Conservation (phyloP, 2,888 invertebrate genomes). For the Cenopis cana region DNA sequence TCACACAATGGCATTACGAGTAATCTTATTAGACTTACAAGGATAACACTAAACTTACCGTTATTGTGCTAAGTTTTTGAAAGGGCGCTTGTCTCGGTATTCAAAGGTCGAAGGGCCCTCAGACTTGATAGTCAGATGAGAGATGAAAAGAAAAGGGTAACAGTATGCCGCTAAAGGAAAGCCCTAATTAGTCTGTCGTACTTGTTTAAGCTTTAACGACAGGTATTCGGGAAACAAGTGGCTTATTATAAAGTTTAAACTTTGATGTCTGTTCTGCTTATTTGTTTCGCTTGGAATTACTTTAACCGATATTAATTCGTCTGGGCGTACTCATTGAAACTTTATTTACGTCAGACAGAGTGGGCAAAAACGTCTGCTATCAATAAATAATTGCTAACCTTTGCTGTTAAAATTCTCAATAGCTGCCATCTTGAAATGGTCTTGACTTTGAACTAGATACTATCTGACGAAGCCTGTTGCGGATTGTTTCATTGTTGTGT, state of each 20-base stretch:
- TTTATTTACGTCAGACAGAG: background rate
- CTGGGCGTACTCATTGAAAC: background rate
- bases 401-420: background rate
- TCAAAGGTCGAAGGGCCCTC: background rate
- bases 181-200: constrained; percentile 18
- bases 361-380: background rate
- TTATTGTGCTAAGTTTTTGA: constrained; percentile 33
- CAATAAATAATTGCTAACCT: background rate
- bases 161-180: constrained; percentile 2
- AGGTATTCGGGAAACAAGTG: constrained; percentile 3
- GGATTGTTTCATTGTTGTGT: too few relatives aligned
- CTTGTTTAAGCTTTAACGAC: background rate
- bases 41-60: constrained; percentile 27
- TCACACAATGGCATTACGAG: constrained; percentile 19
- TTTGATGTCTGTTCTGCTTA: background rate
- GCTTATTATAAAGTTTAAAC: constrained; percentile 2
- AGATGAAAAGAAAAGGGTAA: constrained; percentile 20
- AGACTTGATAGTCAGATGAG: constrained; percentile 13
- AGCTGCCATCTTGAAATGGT: too few relatives aligned
- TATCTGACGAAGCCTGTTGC: too few relatives aligned
- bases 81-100: constrained; percentile 27
- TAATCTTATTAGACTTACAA: constrained; percentile 29
- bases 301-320: constrained; percentile 4
- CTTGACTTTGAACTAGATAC: too few relatives aligned
- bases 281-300: background rate